phyloP scores from a whole-genome alignment of 2,888 invertebrate genomes.

The Elegia similella region DNA sequence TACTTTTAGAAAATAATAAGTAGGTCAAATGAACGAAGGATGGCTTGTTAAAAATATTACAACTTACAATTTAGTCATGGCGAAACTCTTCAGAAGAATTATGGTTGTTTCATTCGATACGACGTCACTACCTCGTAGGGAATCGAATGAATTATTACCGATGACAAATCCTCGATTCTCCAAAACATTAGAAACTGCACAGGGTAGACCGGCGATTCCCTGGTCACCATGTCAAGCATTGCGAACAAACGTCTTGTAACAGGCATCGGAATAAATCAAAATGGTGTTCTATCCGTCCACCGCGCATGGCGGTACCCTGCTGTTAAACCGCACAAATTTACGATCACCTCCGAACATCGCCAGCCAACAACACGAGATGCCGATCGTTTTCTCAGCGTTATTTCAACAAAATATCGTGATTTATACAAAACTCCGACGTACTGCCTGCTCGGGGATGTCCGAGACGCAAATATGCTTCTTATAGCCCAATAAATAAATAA shows the following conservation, averaged over 20 bases:
- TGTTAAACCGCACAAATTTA: constrained; percentile 78
- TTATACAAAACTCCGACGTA: constrained; percentile 57
- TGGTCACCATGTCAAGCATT: constrained; percentile 4
- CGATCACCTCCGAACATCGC: constrained; percentile 69
- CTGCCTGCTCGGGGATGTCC: constrained; percentile 26
- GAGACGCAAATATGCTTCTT: constrained; percentile 40
- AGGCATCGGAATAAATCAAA: constrained; percentile 64
- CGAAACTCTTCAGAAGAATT: not conserved
- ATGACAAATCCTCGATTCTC: not conserved
- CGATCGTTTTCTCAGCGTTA: constrained; percentile 71
- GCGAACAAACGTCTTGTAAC: constrained; percentile 49
- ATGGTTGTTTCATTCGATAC: not conserved
- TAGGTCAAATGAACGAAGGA: no score
- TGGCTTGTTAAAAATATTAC: no score
- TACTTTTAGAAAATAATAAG: no score
- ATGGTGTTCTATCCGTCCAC: constrained; percentile 70
- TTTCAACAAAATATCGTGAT: constrained; percentile 79
- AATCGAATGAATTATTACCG: constrained; percentile 4
- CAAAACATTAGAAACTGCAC: constrained; percentile 6
- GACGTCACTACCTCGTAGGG: not conserved
- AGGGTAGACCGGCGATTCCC: not conserved
- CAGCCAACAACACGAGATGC: constrained; percentile 61
- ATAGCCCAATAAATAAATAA: constrained; percentile 36
- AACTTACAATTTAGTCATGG: no score
- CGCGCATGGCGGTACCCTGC: constrained; percentile 66